Evolutionary conservation across 2,113 vertebrate species (phyloP).

Genomic region (Corydoras sp.): DNA sequence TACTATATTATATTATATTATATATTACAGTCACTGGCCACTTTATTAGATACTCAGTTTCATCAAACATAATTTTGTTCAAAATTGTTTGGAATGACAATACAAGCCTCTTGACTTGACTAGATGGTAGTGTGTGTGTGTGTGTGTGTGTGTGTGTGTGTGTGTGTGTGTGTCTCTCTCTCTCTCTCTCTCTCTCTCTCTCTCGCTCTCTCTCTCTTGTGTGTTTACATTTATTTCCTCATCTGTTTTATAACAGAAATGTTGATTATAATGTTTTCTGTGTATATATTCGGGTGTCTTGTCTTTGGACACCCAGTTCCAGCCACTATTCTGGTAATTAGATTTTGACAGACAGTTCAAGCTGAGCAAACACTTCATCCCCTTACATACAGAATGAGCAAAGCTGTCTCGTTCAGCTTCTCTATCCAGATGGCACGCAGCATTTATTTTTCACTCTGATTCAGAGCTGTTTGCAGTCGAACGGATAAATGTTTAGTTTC

Average conservation of each 20-base stretch:
- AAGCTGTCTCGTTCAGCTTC: constrained; percentile 7
- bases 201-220: too few relatives aligned
- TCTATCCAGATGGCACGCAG: not conserved
- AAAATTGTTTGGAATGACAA: too few relatives aligned
- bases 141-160: not conserved
- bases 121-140: too few relatives aligned
- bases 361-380: constrained; percentile 9
- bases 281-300: constrained; percentile 9
- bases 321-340: constrained; percentile 20
- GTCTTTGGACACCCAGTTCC: not conserved
- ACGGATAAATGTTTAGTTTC: not conserved
- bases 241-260: too few relatives aligned
- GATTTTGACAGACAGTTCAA: constrained; percentile 10
- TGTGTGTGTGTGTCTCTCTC: too few relatives aligned
- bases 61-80: too few relatives aligned
- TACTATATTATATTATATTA: too few relatives aligned
- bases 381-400: constrained; percentile 5
- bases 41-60: too few relatives aligned
- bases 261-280: not conserved
- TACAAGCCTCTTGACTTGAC: too few relatives aligned
- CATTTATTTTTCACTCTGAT: not conserved
- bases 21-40: too few relatives aligned
- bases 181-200: too few relatives aligned
- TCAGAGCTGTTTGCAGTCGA: not conserved
- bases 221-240: not conserved